Conservation (phyloP, 2,113 vertebrate genomes). For the Nothobranchius kuhntae region DNA sequence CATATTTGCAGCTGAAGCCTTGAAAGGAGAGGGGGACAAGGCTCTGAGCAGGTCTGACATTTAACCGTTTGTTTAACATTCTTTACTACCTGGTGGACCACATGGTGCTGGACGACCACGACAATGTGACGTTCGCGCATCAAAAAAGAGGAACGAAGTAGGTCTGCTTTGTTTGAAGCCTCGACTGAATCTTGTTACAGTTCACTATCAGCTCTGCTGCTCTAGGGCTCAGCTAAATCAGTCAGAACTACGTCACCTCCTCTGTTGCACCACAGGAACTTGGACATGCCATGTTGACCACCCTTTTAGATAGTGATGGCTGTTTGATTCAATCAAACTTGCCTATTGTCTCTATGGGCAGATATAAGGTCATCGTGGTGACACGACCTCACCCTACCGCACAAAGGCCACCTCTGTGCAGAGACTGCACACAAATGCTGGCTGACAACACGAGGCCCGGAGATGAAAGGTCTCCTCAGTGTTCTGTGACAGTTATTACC, state of each 20-base stretch:
- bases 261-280: constrained; percentile 47
- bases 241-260: constrained; percentile 53
- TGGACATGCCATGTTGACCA: constrained; percentile 46
- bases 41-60: constrained; percentile 53
- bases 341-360: constrained; percentile 59
- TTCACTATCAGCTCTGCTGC: constrained; percentile 46
- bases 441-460: constrained; percentile 53
- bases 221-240: constrained; percentile 51
- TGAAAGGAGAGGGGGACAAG: background rate
- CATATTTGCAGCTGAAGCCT: constrained; percentile 10
- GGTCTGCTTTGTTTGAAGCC: constrained; percentile 20
- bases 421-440: constrained; percentile 61
- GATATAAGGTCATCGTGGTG: constrained; percentile 60
- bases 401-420: constrained; percentile 72
- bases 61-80: constrained; percentile 67
- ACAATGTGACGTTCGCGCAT: background rate
- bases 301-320: constrained; percentile 69
- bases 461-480: constrained; percentile 76
- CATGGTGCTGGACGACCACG: constrained; percentile 13
- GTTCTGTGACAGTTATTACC: constrained; percentile 77
- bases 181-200: constrained; percentile 35
- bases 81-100: constrained; percentile 14
- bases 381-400: constrained; percentile 54
- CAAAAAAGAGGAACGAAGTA: constrained; percentile 8
- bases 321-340: constrained; percentile 74